These are phyloP conservation scores for Meiosimyza platycephala DNA, from an alignment of 2,888 invertebrate genomes.

Conservation along the genomic window DNA sequence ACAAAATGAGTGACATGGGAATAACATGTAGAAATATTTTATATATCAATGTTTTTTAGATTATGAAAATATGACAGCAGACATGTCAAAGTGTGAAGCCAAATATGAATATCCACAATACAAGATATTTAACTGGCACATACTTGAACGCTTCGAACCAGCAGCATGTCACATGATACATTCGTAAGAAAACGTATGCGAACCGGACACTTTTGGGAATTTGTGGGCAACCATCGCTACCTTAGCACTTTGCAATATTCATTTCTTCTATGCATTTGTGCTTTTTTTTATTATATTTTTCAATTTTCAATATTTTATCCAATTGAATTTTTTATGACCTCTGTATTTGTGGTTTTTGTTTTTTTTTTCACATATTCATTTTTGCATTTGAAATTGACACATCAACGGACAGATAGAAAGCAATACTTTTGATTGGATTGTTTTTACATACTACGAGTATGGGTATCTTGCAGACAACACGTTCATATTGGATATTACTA, in stretches of 20 bases:
- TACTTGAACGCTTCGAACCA: constrained; percentile 18
- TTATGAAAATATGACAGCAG: constrained; percentile 29
- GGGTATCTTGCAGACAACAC: too few species aligned
- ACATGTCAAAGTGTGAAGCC: constrained; percentile 31
- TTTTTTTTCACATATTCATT: constrained; percentile 32
- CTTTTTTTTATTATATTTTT: constrained; percentile 15
- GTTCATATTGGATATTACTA: too few species aligned
- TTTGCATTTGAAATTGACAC: constrained; percentile 29
- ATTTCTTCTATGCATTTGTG: neutral
- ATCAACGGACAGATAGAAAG: neutral
- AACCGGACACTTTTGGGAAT: constrained; percentile 44
- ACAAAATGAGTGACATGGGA: constrained; percentile 55
- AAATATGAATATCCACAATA: constrained; percentile 23
- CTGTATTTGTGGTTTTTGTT: neutral
- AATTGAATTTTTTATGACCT: constrained; percentile 30
- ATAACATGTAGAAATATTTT: constrained; percentile 39
- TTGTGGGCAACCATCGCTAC: constrained; percentile 12
- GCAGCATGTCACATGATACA: constrained; percentile 25
- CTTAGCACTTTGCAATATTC: neutral
- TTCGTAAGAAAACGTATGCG: constrained; percentile 18
- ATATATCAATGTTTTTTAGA: constrained; percentile 28
- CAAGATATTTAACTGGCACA: constrained; percentile 15
- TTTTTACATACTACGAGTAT: neutral
- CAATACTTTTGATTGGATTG: constrained; percentile 30
- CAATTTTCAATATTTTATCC: constrained; percentile 42